These are phyloP conservation scores for Allolobophora icterica DNA, from an alignment of 2,888 invertebrate species.

Conservation along the genomic window DNA sequence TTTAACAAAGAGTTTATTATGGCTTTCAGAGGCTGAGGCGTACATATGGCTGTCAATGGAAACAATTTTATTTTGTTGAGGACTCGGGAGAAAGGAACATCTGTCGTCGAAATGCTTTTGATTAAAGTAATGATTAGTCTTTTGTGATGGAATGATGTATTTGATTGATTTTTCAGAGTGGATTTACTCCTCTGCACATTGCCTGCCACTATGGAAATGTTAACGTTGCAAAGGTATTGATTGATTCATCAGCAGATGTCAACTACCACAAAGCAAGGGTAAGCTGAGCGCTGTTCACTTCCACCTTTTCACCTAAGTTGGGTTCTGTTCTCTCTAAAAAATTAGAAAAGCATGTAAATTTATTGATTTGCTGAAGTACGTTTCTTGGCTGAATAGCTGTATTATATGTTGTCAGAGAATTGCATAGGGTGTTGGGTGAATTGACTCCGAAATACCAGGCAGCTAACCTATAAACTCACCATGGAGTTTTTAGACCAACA, in stretches of 20 bases:
- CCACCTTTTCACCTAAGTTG: neutral
- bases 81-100: neutral
- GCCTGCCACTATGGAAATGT: conserved; percentile 99
- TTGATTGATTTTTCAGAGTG: conserved; percentile 71
- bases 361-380: neutral
- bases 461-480: neutral
- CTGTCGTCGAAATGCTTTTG: neutral
- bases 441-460: neutral
- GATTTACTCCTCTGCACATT: conserved; percentile 98
- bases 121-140: conserved; percentile 6
- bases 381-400: neutral
- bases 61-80: neutral
- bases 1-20: neutral
- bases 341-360: neutral
- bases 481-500: neutral
- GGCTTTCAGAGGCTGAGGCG: neutral
- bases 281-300: conserved; percentile 42
- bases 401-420: conserved; percentile 6
- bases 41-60: neutral
- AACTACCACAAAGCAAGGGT: conserved; percentile 90
- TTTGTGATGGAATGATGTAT: neutral
- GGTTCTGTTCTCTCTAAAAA: neutral
- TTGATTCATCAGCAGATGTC: conserved; percentile 95
- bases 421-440: neutral
- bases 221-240: conserved; percentile 87